Conservation (phyloP, 2,888 invertebrate species). For the Aleiodes alternator region DNA sequence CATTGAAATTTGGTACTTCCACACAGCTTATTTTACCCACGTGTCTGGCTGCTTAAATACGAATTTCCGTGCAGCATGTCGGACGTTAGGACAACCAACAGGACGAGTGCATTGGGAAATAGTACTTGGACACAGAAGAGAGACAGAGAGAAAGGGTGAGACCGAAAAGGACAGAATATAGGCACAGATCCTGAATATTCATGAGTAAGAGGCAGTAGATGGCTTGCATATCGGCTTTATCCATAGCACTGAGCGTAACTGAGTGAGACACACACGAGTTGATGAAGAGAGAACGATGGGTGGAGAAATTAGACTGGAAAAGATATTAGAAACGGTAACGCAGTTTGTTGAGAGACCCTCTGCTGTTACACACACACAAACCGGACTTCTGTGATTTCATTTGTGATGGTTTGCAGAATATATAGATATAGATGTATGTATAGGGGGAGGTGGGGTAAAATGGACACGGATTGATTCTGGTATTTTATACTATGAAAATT, state of each 20-base stretch:
- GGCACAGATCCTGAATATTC: slow-evolving; percentile 43
- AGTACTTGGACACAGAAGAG: slow-evolving; percentile 12
- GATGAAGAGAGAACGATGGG: no score
- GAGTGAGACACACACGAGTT: background rate
- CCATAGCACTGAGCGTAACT: background rate
- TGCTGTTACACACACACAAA: no score
- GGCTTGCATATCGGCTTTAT: slow-evolving; percentile 23
- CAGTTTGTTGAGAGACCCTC: no score
- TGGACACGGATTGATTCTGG: no score
- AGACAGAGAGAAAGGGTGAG: slow-evolving; percentile 2
- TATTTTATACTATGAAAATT: no score
- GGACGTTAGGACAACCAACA: slow-evolving; percentile 22
- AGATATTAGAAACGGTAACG: no score
- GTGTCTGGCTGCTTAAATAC: slow-evolving; percentile 40
- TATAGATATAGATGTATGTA: background rate
- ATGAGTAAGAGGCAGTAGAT: slow-evolving; percentile 37
- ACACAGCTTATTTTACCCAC: slow-evolving; percentile 11
- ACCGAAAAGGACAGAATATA: slow-evolving; percentile 31
- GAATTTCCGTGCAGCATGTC: slow-evolving; percentile 44
- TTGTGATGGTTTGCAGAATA: no score
- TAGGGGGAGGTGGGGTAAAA: no score
- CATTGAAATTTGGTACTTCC: background rate
- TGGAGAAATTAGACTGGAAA: no score
- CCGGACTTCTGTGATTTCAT: no score
- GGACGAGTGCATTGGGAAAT: slow-evolving; percentile 39